A percentile compares a stretch with the other conserved stretches of the same genome.
phyloP scores from a whole-genome alignment of 2,888 invertebrate species.

The Malthinus flaveolus region DNA sequence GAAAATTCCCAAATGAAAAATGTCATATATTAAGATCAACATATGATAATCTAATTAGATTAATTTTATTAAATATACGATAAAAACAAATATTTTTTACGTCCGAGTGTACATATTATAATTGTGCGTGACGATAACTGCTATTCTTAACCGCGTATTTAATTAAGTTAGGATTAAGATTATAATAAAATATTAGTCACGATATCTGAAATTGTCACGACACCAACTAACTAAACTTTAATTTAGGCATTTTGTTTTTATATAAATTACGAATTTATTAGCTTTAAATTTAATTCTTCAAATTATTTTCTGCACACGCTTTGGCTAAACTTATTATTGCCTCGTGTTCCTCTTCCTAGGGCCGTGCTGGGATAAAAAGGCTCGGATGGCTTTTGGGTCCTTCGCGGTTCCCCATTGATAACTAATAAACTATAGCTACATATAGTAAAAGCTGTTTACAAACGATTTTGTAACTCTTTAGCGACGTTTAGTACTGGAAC shows the following conservation, averaged over 20 bases:
- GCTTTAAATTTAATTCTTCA: no score
- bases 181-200: conserved; percentile 51
- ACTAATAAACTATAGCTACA: no score
- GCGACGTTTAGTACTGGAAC: no score
- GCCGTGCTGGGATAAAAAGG: no score
- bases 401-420: no score
- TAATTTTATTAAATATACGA: conserved; percentile 7
- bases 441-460: no score
- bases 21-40: conserved; percentile 1
- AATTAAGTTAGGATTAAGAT: conserved; percentile 54
- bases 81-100: conserved; percentile 8
- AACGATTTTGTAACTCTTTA: no score
- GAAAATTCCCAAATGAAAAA: background rate
- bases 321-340: no score
- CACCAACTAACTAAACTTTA: conserved; percentile 33
- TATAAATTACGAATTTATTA: conserved; percentile 2
- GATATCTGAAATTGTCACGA: conserved; percentile 46
- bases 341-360: no score
- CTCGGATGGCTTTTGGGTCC: no score
- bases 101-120: conserved; percentile 26
- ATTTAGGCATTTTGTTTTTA: conserved; percentile 34
- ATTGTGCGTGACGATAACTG: conserved; percentile 41
- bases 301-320: no score
- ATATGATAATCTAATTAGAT: conserved; percentile 7
- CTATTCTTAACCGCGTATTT: conserved; percentile 48